A percentile compares a stretch with the other conserved stretches of the same genome.
Evolutionary conservation across 1,140 invertebrate species (phyloP).

Genomic region (Psix sp.): DNA sequence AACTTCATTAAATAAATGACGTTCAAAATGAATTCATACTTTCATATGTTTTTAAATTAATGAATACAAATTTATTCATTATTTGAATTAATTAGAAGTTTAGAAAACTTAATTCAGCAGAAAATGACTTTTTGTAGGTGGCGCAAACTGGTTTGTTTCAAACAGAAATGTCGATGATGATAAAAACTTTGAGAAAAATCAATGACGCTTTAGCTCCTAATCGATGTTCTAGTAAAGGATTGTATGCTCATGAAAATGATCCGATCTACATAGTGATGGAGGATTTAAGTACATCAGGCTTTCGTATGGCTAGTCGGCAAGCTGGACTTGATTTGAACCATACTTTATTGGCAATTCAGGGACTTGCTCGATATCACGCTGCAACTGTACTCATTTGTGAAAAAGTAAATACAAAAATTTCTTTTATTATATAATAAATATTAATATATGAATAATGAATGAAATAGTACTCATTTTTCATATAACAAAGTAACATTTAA

Average conservation of each 20-base stretch:
- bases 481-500: too few species aligned
- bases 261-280: slow-evolving; percentile 76
- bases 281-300: slow-evolving; percentile 78
- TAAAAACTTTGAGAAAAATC: slow-evolving; percentile 68
- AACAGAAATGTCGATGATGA: slow-evolving; percentile 72
- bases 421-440: neutral
- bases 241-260: slow-evolving; percentile 66
- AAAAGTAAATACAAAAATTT: slow-evolving; percentile 70
- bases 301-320: slow-evolving; percentile 77
- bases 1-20: too few species aligned
- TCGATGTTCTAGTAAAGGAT: slow-evolving; percentile 61
- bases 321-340: slow-evolving; percentile 77
- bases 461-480: neutral
- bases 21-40: too few species aligned
- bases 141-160: slow-evolving; percentile 60
- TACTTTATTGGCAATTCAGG: slow-evolving; percentile 75
- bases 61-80: too few species aligned
- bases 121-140: slow-evolving; percentile 64
- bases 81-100: too few species aligned
- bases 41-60: too few species aligned
- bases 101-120: too few species aligned
- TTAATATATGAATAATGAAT: neutral
- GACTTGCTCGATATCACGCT: slow-evolving; percentile 80
- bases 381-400: slow-evolving; percentile 76
- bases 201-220: slow-evolving; percentile 57